Base-by-base conservation (phyloP, 2,797 vertebrate species). In the Chloroceryle inda region DNA sequence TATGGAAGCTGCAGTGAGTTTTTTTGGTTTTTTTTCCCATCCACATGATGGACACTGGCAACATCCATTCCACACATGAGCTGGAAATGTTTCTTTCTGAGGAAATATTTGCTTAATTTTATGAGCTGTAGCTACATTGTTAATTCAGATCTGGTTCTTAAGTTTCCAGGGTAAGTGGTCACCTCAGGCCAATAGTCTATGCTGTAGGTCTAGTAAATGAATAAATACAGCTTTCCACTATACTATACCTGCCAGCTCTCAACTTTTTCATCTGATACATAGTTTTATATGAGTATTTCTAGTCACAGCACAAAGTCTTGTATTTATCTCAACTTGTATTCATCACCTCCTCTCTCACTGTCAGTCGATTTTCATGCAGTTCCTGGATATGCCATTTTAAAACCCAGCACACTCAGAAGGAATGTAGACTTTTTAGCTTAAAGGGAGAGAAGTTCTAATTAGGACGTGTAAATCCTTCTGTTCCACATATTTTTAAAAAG, bases 101-200 rank as follows among this genome's bases (percentile, higher is more conserved):
- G 94, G 94, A 97, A 97, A 95, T 90, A 82, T 92, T 94, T 97
- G 45, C 85, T 97, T 97, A 97, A 96, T 96, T 97, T 97, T 94
- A 95, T 92, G 73, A 92, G 85, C 80, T 94, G 82, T 77, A 92
- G 69, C 91, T 92, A 78, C 75, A 94, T 77, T 91, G 85, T 96
- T 95, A 97, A 97, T 96, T 97, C 87, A 95, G 90, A 90, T 68
- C 88, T 94, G 45, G 64, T 91, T 96, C 88, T 90, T 89, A 71
- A 71, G 50, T 94, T 96, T 96, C 94, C 80, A 91, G 82, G 27
- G 47, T 91, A 95, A 95, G 59, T 92, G 87, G 83, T 90, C 79
- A 95, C 95, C 73, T 79, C 92, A 88, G 93, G 89, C 85, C 81
- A 95, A 80, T 92, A 80, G 62, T 88, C 95, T 66, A 86, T 71